These are phyloP conservation scores for Misgurnus mizolepis DNA, from an alignment of 2,113 vertebrate genomes.

Conservation along the genomic window DNA sequence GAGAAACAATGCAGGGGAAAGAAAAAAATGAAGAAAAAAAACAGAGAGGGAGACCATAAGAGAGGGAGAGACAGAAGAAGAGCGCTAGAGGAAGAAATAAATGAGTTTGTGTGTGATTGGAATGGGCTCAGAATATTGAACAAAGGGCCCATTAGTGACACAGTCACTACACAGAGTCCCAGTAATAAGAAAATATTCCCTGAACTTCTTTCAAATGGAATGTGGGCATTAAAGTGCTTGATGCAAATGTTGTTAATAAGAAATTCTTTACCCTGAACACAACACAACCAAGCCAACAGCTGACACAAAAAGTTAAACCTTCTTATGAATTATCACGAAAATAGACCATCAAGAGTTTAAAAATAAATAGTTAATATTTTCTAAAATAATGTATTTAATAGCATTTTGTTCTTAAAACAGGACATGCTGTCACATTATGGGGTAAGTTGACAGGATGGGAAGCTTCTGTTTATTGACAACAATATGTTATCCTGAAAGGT, in stretches of 20 bases:
- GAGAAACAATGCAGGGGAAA: too few species aligned
- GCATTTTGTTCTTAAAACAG: too few species aligned
- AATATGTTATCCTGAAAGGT: too few species aligned
- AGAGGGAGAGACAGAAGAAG: not conserved
- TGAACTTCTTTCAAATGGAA: constrained; percentile 12
- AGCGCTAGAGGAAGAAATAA: not conserved
- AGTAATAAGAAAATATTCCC: constrained; percentile 12
- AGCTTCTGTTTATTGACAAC: not conserved
- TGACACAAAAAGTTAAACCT: not conserved
- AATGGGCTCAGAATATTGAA: constrained; percentile 19
- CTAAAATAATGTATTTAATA: too few species aligned
- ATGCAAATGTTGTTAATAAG: constrained; percentile 12
- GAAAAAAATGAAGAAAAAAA: too few species aligned
- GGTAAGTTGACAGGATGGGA: not conserved
- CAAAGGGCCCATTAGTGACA: constrained; percentile 27
- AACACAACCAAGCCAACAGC: not conserved
- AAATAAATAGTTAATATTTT: not conserved
- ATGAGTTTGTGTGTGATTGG: constrained; percentile 10
- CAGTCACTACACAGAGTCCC: not conserved
- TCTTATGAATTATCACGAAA: not conserved
- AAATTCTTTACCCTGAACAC: not conserved
- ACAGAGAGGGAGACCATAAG: too few species aligned
- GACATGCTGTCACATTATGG: not conserved
- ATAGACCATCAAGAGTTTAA: not conserved
- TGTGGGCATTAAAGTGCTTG: constrained; percentile 23